Base-by-base conservation (phyloP, 1,140 invertebrate genomes). In the Drosophila navojoa region DNA sequence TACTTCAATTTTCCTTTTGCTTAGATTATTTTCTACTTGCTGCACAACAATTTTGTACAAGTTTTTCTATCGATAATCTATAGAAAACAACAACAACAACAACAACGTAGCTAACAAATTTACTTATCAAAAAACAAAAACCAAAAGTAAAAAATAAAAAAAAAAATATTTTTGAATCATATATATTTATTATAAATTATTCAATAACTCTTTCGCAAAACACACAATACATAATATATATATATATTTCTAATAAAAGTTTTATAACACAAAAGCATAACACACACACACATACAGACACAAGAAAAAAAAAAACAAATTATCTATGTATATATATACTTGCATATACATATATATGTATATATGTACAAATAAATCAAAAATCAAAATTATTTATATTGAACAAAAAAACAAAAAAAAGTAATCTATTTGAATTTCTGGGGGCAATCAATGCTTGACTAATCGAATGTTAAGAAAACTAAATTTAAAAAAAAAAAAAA, bases 111-210 rank as follows among this genome's bases (percentile, higher is more conserved):
- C 3, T 45, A 42, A 57, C 19, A 47, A 66, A 60, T 63, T 66
- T 53, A 55, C 40, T 38, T 55, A 63, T 61, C 38, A 69, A 69
- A 61, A 45, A 61, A 45, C 16, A 10, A 68, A 69, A 61, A 45
- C 16, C 25, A 40, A 35, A 44, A 3, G 13, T 25, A 55, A 55
- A 64, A 50, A 38, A 32, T 10, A 45, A 32, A 29, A 60, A 32
- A 55, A 69, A 60, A 32, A 61, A 69, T 73, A 73, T 73, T 73
- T 73, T 73, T 61, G 55, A 73, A 61, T 60, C 57, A 29, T 59
- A 67, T 72, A 54, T 72, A 54, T 69, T 68, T 55, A 73, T 59
- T 60, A 38, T 19, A 27, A 61, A 61, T 60, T 64, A 64, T 64
- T 64, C 45, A 50, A 66, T 29, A 29, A 53, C 62, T 44, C 42